Percentiles rank a stretch among this genome's conserved stretches.
Conservation (phyloP, 2,888 invertebrate species). For the Phengaris alcon region DNA sequence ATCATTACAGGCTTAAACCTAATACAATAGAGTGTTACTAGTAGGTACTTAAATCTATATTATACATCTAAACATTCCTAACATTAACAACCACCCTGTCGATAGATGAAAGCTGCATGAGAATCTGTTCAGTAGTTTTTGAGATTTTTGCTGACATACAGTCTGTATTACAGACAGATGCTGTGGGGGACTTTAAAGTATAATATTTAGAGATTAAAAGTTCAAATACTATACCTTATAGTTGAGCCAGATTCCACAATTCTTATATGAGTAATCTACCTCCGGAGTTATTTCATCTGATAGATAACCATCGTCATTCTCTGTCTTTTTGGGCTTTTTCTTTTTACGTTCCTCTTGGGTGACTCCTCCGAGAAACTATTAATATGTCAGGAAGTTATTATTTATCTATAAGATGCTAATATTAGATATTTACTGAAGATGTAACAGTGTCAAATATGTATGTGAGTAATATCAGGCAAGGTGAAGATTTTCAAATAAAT, state of each 20-base stretch:
- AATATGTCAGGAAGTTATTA: no score
- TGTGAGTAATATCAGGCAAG: not conserved
- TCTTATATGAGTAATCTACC: slow-evolving; percentile 56
- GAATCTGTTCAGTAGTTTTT: no score
- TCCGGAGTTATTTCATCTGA: slow-evolving; percentile 61
- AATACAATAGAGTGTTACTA: no score
- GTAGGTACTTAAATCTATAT: no score
- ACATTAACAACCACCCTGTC: no score
- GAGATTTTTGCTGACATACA: no score
- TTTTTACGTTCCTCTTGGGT: slow-evolving; percentile 67
- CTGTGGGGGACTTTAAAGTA: not conserved
- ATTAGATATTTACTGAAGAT: not conserved
- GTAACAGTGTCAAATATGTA: not conserved
- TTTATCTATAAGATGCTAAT: not conserved
- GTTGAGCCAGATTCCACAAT: slow-evolving; percentile 58
- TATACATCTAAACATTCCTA: no score
- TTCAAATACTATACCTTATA: slow-evolving; percentile 51
- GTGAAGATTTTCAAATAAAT: slow-evolving; percentile 32
- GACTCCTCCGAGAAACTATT: slow-evolving; percentile 63
- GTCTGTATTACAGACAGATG: no score
- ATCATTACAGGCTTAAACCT: no score
- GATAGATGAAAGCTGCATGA: no score
- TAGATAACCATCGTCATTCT: slow-evolving; percentile 69
- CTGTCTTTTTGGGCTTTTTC: slow-evolving; percentile 59
- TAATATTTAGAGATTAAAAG: not conserved